Base-by-base conservation (phyloP, 2,888 invertebrate genomes). In the Periphyllus acericola region DNA sequence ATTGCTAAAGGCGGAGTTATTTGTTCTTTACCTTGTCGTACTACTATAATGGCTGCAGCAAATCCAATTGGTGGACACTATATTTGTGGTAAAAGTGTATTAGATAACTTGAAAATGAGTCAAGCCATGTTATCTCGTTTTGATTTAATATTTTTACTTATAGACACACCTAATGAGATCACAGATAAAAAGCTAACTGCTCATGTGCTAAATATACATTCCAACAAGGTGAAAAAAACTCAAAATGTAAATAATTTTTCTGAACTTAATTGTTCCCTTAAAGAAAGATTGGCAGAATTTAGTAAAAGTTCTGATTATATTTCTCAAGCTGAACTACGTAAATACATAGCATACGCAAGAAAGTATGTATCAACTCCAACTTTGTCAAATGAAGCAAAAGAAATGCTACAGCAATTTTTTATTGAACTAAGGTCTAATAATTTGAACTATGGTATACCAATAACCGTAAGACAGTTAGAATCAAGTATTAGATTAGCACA, bases 41-140 rank as follows among this genome's bases (percentile, higher is more conserved):
- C 97, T 0, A 95, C 97, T 0, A 95, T 99, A 40, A 92, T 99
- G 78, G 98, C 98, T 60, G 98, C 98, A 9, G 98, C 98, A 4
- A 99, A 99, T 93, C 98, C 98, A 4, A 94, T 94, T 0, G 95
- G 95, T 32, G 98, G 98, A 14, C 96, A 96, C 90, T 99, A 98
- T 91, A 95, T 98, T 91, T 95, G 95, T 90, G 94, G 95, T 0
- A 97, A 97, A 92, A 96, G 96, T 25, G 94, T 99, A 1, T 93
- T 95, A 0, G 97, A 98, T 92, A 99, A 99, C 92, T 93, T 99
- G 89, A 96, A 95, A 92, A 94, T 99, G 90, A 95, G 95, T 90
- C 94, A 96, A 25, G 95, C 98, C 0, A 93, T 99, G 86, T 92
- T 99, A 29, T 97, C 97, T 3, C 93, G 98, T 91, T 99, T 98